Evolutionary conservation across 1,140 invertebrate genomes (phyloP).

Genomic region (Tyrophagus putrescentiae): DNA sequence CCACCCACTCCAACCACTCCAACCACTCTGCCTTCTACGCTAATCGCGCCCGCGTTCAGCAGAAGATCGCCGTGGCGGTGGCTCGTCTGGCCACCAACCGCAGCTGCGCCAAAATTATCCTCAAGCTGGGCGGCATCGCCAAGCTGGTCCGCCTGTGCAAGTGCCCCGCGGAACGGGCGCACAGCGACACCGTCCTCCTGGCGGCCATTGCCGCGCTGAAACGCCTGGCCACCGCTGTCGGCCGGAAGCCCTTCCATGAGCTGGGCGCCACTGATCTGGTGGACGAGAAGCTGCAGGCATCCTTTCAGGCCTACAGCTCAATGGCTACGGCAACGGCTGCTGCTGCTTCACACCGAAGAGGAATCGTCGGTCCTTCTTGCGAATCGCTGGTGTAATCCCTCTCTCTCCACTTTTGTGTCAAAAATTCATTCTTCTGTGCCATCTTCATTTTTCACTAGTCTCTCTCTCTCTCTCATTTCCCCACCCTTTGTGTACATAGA

Average conservation of each 20-base stretch:
- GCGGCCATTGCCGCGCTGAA: slow-evolving; percentile 53
- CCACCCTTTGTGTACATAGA: too few species aligned
- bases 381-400: too few species aligned
- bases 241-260: slow-evolving; percentile 38
- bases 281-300: slow-evolving; percentile 48
- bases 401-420: too few species aligned
- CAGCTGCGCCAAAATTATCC: slow-evolving; percentile 32
- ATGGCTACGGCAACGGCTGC: not conserved
- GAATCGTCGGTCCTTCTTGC: not conserved
- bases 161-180: slow-evolving; percentile 49
- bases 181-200: slow-evolving; percentile 55
- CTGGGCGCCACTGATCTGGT: slow-evolving; percentile 45
- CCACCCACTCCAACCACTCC: slow-evolving; percentile 28
- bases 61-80: slow-evolving; percentile 67
- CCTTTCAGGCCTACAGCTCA: slow-evolving; percentile 52
- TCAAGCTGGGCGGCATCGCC: slow-evolving; percentile 37
- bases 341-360: not conserved
- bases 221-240: slow-evolving; percentile 43
- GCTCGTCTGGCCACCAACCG: slow-evolving; percentile 55
- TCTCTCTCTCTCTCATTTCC: too few species aligned
- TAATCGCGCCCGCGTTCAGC: slow-evolving; percentile 52
- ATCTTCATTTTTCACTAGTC: too few species aligned
- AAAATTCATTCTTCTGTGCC: too few species aligned
- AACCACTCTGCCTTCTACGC: slow-evolving; percentile 38
- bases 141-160: slow-evolving; percentile 54